Evolutionary conservation across 2,888 invertebrate species (phyloP).

Genomic region (Drosophila infuscata): DNA sequence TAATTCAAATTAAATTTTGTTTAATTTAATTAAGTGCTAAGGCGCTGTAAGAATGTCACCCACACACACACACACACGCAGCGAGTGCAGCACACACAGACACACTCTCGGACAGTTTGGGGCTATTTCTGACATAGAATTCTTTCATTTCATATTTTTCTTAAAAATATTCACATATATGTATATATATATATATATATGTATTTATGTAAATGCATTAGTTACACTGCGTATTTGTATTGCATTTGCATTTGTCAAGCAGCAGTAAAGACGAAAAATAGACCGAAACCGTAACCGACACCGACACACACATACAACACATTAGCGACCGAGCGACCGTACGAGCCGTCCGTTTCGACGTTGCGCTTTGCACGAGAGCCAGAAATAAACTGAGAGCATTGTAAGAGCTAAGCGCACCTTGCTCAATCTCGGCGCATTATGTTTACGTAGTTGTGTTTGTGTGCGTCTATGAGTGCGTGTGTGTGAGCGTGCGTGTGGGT

Average conservation of each 20-base stretch:
- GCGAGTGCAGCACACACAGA: slow-evolving; percentile 25
- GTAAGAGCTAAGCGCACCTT: slow-evolving; percentile 79
- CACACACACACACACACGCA: slow-evolving; percentile 33
- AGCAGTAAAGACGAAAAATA: slow-evolving; percentile 47
- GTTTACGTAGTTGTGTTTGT: slow-evolving; percentile 36
- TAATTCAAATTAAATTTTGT: slow-evolving; percentile 44
- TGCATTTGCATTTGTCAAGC: slow-evolving; percentile 58
- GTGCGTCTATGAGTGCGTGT: slow-evolving; percentile 1
- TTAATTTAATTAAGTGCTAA: slow-evolving; percentile 59
- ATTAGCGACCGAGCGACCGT: slow-evolving; percentile 55
- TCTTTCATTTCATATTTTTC: slow-evolving; percentile 29
- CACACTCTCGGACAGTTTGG: slow-evolving; percentile 24
- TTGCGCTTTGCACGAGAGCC: slow-evolving; percentile 82
- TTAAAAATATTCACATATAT: slow-evolving; percentile 25
- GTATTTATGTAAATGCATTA: slow-evolving; percentile 47
- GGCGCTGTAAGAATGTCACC: slow-evolving; percentile 46
- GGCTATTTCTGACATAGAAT: slow-evolving; percentile 50
- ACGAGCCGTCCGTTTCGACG: slow-evolving; percentile 70
- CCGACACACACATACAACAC: slow-evolving; percentile 54
- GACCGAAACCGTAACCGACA: slow-evolving; percentile 55
- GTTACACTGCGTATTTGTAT: slow-evolving; percentile 49
- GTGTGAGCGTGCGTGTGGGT: slow-evolving; percentile 43
- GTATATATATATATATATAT: slow-evolving; percentile 22
- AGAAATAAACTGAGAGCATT: slow-evolving; percentile 81
- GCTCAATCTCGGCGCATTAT: slow-evolving; percentile 71